These are phyloP conservation scores for Centroberyx gerrardi DNA, from an alignment of 2,797 vertebrate genomes.

Conservation along the genomic window DNA sequence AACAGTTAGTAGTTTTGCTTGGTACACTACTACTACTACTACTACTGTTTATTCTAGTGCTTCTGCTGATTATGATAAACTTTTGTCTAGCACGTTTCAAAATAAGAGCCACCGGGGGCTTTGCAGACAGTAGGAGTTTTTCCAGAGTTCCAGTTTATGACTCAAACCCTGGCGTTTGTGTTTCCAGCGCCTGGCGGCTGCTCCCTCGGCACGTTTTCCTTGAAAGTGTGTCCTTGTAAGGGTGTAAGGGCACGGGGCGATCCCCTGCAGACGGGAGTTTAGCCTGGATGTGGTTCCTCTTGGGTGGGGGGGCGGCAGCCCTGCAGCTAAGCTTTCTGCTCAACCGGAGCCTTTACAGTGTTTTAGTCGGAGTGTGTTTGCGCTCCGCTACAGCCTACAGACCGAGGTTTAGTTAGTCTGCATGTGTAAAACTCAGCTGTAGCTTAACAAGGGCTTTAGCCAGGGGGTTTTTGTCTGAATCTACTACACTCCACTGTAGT, in stretches of 20 bases:
- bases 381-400: neutral
- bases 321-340: neutral
- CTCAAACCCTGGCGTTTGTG: neutral
- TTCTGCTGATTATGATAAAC: too few species aligned
- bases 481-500: too few species aligned
- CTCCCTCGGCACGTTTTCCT: neutral
- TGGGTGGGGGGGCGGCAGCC: too few species aligned
- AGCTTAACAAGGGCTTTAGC: neutral
- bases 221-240: neutral
- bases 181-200: neutral
- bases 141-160: neutral
- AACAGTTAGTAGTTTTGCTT: too few species aligned
- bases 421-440: neutral
- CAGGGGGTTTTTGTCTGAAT: neutral
- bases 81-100: too few species aligned
- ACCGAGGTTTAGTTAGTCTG: neutral
- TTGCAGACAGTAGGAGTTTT: neutral
- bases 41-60: too few species aligned
- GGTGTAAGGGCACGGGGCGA: neutral
- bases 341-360: neutral
- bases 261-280: neutral
- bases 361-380: neutral
- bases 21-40: too few species aligned
- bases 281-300: neutral
- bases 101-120: too few species aligned